phyloP scores from a whole-genome alignment of 2,113 vertebrate genomes.

The Gulo gulo region DNA sequence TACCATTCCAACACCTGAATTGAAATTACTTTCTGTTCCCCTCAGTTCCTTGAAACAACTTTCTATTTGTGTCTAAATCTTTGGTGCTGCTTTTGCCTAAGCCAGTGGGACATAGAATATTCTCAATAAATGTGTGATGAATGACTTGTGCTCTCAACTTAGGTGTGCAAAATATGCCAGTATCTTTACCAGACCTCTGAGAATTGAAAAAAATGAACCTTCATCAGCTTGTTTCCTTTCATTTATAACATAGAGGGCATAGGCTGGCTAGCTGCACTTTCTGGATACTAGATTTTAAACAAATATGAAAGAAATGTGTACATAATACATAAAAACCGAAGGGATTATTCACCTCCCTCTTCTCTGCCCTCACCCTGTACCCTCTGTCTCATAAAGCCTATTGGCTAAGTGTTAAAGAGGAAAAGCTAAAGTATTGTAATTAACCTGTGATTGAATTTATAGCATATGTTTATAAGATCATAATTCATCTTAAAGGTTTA shows the following conservation, averaged over 20 bases:
- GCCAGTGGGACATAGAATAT: not conserved
- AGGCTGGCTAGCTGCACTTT: not conserved
- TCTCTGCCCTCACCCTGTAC: not conserved
- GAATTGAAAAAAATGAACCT: not conserved
- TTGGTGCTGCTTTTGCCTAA: not conserved
- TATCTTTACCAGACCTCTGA: not conserved
- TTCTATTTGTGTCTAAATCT: not conserved
- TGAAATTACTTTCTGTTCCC: not conserved
- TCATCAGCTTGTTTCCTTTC: not conserved
- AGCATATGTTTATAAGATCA: not conserved
- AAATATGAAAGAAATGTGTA: not conserved
- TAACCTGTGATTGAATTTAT: not conserved
- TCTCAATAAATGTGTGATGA: not conserved
- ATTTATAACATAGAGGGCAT: not conserved
- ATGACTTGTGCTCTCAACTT: not conserved
- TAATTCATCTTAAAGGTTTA: not conserved
- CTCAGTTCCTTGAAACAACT: not conserved
- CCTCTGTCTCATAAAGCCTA: not conserved
- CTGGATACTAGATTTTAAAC: not conserved
- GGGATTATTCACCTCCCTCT: not conserved
- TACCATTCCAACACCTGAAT: not conserved
- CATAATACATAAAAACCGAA: not conserved
- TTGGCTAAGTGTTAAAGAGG: not conserved
- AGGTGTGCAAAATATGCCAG: not conserved
- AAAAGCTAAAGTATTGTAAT: not conserved